A percentile compares a stretch with the other conserved stretches of the same genome.
phyloP scores from a whole-genome alignment of 2,888 invertebrate species.

The Ennomos erosarius region DNA sequence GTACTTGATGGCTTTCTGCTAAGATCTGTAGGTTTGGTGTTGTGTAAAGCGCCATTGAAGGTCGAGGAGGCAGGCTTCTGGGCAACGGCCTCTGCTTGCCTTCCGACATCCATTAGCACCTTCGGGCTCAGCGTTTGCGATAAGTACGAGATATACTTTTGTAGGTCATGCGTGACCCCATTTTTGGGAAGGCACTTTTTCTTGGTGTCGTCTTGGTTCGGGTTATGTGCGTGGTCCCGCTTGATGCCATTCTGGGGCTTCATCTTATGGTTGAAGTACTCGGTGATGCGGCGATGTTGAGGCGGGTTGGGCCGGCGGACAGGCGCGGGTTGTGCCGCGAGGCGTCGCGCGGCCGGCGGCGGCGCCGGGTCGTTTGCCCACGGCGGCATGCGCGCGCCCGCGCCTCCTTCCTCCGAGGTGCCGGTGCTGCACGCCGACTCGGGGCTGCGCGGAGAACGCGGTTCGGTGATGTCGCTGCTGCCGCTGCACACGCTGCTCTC shows the following conservation, averaged over 20 bases:
- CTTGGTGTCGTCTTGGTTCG: conserved; percentile 68
- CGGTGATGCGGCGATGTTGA: conserved; percentile 92
- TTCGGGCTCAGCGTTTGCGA: conserved; percentile 80
- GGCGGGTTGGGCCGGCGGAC: conserved; percentile 66
- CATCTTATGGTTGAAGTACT: conserved; percentile 93
- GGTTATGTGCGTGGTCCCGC: conserved; percentile 61
- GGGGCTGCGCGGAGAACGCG: conserved; percentile 93
- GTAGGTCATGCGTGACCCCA: conserved; percentile 77
- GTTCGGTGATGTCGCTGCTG: conserved; percentile 95
- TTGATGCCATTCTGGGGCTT: conserved; percentile 87
- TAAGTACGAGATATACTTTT: conserved; percentile 80
- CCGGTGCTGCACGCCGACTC: conserved; percentile 82
- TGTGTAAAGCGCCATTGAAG: conserved; percentile 49
- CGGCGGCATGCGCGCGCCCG: conserved; percentile 79
- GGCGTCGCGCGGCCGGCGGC: conserved; percentile 73
- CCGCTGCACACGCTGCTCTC: conserved; percentile 89
- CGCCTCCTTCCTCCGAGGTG: conserved; percentile 75
- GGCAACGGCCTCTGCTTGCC: conserved; percentile 59
- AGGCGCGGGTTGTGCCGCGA: conserved; percentile 71
- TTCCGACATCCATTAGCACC: conserved; percentile 75
- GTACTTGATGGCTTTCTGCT: conserved; percentile 54
- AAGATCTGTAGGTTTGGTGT: conserved; percentile 57
- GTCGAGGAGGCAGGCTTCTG: conserved; percentile 49
- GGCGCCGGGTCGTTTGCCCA: conserved; percentile 80
- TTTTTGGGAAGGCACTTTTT: conserved; percentile 78